Base-by-base conservation (phyloP, 2,888 invertebrate genomes). In the Lottia scabra region DNA sequence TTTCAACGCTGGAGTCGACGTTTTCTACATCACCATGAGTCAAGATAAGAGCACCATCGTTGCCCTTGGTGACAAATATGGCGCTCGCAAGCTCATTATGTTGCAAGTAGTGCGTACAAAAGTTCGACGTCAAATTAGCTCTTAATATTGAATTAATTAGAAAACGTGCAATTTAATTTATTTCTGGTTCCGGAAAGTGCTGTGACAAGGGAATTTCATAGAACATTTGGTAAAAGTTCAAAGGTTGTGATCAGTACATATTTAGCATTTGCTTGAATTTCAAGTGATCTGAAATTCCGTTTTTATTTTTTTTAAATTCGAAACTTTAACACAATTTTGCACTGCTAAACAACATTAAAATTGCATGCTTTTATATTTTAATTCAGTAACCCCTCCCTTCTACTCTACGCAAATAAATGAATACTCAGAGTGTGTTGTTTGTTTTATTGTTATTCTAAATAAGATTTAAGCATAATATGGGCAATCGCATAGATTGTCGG, bases 11-110 rank as follows among this genome's bases (percentile, higher is more conserved):
- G 87, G 87, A 15, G 85, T 89, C 6, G 89, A 90, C 73, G 85
- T 90, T 73, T 89, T 90, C 84, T 82, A 83, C 71, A 86, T 89
- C 66, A 85, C 86, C 56, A 85, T 90, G 81, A 88, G 88, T 77
- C 82, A 81, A 65, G 89, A 89, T 83, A 89, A 89, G 76, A 84
- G 86, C 67, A 88, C 89, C 23, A 87, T 90, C 43, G 89, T 89
- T 68, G 89, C 89, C 56, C 85, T 90, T 10, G 90, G 88, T 8
- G 89, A 90, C 82, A 87, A 88, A 78, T 84, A 77, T 73, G 87
- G 87, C 23, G 84, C 89, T 64, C 77, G 89, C 64, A 90, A 90
- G 75, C 80, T 90, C 68, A 87, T 90, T 76, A 89, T 90, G 88
- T 76, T 90, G 71, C 88, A 89, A 72, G 86, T 89, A 8, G 87